A percentile compares a stretch with the other conserved stretches of the same genome.
phyloP scores from a whole-genome alignment of 2,888 invertebrate species.

The Nemapogon koenigi region DNA sequence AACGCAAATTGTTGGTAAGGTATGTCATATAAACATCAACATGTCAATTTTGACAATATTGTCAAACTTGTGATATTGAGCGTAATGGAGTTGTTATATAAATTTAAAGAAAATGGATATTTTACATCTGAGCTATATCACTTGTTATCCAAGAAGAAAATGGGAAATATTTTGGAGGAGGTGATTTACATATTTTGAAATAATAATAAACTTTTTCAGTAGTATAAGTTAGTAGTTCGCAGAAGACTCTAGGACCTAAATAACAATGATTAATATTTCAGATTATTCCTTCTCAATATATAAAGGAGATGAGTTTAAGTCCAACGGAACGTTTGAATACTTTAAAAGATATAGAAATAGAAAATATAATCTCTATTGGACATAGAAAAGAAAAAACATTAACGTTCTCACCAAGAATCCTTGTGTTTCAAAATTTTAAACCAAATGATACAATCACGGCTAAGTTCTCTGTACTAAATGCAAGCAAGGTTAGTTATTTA shows the following conservation, averaged over 20 bases:
- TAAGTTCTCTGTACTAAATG: conserved; percentile 62
- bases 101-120: conserved; percentile 51
- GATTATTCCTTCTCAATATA: conserved; percentile 48
- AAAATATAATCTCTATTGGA: conserved; percentile 30
- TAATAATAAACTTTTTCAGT: too few relatives aligned
- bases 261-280: conserved; percentile 19
- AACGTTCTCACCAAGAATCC: conserved; percentile 51
- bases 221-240: too few relatives aligned
- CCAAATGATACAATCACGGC: conserved; percentile 53
- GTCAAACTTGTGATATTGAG: neutral
- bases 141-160: conserved; percentile 39
- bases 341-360: conserved; percentile 33
- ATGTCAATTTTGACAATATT: too few relatives aligned
- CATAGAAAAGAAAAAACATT: conserved; percentile 29
- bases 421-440: conserved; percentile 68
- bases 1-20: too few relatives aligned
- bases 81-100: conserved; percentile 44
- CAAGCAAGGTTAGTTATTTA: conserved; percentile 57
- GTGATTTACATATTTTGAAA: conserved; percentile 20
- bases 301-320: conserved; percentile 40
- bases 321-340: conserved; percentile 36
- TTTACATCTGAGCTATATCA: conserved; percentile 46
- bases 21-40: too few relatives aligned
- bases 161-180: conserved; percentile 29
- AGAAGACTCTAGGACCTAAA: too few relatives aligned